Evolutionary conservation across 2,113 vertebrate species (phyloP), one percentile per base, ranked within the genome.

Genomic region (Grammomys surdaster): DNA sequence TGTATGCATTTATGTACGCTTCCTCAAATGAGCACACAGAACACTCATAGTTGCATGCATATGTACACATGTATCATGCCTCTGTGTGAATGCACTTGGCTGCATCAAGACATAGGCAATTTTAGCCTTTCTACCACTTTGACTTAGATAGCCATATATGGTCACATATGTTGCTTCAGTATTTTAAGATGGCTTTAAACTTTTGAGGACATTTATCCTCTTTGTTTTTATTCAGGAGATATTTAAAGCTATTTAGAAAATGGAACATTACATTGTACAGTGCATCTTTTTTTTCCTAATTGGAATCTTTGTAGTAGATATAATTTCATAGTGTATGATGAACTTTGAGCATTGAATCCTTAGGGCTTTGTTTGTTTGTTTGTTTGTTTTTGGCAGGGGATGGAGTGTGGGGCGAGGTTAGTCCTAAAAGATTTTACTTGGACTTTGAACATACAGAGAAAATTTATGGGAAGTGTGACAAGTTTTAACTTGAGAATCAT

Each of bases 401-500:
- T 51, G 51, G 51, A 8, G 51, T 51, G 22, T 14, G 17, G n/a
- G 9, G 13, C 3, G n/a, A 7, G 16, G 28, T 72, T 92, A 91
- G 28, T 92, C 1, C 33, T 76, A 14, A 85, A 78, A 12, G 94
- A 95, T 89, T 95, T 95, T 76, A 67, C 3, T 88, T 93, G 85
- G 91, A 90, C 63, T 72, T 72, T 80, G 81, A 69, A 77, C 88
- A 14, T n/a, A 28, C 33, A 28, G 3, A 69, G 16, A 48, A 60
- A 67, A 86, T 78, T 88, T 88, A 33, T 95, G 60, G 17, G 58
- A 90, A 90, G 73, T 93, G 3, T 84, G 56, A 88, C 43, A 63
- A 73, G 75, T 88, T 91, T 95, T 93, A 95, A 92, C 11, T 95
- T 86, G 26, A 43, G 88, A 93, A 93, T 65, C 3, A 65, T 78